Percentiles rank a stretch among this genome's conserved stretches.
These are phyloP conservation scores for Anniella stebbinsi DNA, from an alignment of 2,797 vertebrate species.

Conservation along the genomic window DNA sequence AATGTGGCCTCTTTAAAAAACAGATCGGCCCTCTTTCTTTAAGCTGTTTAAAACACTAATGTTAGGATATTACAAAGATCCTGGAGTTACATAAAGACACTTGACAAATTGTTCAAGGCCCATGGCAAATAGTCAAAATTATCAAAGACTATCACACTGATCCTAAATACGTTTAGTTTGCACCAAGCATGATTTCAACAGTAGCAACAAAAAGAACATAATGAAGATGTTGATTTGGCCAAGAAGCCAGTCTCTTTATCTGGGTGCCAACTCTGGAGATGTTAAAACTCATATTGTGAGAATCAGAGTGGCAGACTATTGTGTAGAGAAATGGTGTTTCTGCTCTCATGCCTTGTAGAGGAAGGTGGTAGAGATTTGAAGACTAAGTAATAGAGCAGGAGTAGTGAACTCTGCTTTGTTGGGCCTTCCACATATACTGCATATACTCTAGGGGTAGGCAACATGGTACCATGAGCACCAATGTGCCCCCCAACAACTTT, in stretches of 20 bases:
- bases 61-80: conserved; percentile 6
- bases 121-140: background rate
- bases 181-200: background rate
- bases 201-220: background rate
- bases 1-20: fast-evolving
- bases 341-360: no score
- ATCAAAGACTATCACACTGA: background rate
- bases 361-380: background rate
- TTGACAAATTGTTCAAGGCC: background rate
- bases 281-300: no score
- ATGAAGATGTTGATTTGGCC: background rate
- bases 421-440: background rate
- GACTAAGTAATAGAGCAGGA: background rate
- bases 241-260: no score
- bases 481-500: background rate
- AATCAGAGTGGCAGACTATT: no score
- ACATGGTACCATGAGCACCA: no score
- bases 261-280: no score
- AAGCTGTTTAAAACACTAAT: background rate
- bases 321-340: no score
- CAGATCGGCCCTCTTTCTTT: fast-evolving
- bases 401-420: background rate
- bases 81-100: conserved; percentile 10
- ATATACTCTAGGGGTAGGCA: background rate
- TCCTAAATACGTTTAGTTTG: background rate